Base-by-base conservation (phyloP, 2,888 invertebrate species). In the Phyllotreta striolata region DNA sequence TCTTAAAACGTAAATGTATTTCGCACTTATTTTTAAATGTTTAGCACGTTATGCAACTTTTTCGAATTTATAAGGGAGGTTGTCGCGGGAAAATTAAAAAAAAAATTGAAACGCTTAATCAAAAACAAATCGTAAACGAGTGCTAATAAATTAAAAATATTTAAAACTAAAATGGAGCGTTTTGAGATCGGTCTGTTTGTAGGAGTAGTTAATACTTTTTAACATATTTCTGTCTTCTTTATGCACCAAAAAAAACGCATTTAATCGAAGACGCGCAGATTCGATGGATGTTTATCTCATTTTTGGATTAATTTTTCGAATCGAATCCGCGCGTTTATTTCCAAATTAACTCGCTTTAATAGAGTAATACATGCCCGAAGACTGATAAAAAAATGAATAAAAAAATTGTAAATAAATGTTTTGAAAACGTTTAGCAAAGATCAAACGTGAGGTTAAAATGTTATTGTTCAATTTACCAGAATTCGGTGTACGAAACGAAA, bases 101-200 rank as follows among this genome's bases (percentile, higher is more conserved):
- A 3, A 24, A 24, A 24, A 3, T 24, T 24, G 24, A 24, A 24
- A 24, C 24, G 24, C 24, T 24, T 24, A 24, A 24, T 24, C 4
- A 24, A 61, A 57, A 63, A 24, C 1, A 24, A 24, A 24, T 24
- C 24, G 24, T 9, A 5, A 10, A 59, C 35, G 47, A 46, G 66
- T 63, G 63, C 66, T 56, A 63, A 66, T 62, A 35, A 9, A 51
- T 13, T 10, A 60, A 9, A 55, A 47, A 46, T 14, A 43, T 49
- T 9, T 5, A 44, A 47, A 70, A 44, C 14, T 5, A 44, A 44
- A 44, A 10, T 12, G 6, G 3, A n/a, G 41, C 52, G 69, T 69
- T 72, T 70, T 73, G 72, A 70, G 72, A 73, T 71, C 71, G 72
- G 66, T 72, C 70, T 72, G 70, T 40, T 55, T 52, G 46, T 63